Evolutionary conservation across 2,113 vertebrate species (phyloP), one percentile per base, ranked within the genome.

Genomic region (Lycaon pictus): DNA sequence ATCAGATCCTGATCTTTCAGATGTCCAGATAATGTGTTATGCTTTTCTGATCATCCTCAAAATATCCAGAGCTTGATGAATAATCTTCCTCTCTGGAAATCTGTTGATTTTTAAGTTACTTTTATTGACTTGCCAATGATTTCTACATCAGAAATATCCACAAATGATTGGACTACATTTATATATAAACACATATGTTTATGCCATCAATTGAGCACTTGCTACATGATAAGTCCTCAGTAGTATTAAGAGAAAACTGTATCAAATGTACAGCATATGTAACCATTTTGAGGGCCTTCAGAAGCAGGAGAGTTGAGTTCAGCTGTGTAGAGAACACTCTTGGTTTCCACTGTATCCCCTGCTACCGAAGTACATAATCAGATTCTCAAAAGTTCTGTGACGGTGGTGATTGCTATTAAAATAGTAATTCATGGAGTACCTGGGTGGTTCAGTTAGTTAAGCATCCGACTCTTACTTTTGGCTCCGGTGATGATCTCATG

Each of bases 101-200:
- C 56, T 82, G 25, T 62, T 90, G 0, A 92, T 32, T 77, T 92
- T 71, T 56, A 86, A 53, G n/a, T 81, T 29, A 72, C 53, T 93
- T 79, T 60, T 74, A 67, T 51, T 12, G 22, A 58, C 7, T 10
- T 80, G 27, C 23, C 3, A 72, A 67, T 2, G 27, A 79, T 92
- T 94, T 84, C 12, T 32, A 82, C 35, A 93, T 67, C 63, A 96
- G 63, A 77, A 81, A 88, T 3, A 81, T 17, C 19, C 25, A 35
- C 23, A 43, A 76, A 69, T 62, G 16, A n/a, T 1, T 51, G 7
- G 20, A 32, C 22, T 60, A 35, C 15, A 43, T 22, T 7, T 53
- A 11, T 3, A 74, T 1, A 92, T 17, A 63, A 37, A 72, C 8
- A 74, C 3, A 72, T 1, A 60, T 0, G 0, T 2, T n/a, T 10